These are phyloP conservation scores for Troglohyphantes excavatus DNA, from an alignment of 2,888 invertebrate genomes.

Conservation along the genomic window DNA sequence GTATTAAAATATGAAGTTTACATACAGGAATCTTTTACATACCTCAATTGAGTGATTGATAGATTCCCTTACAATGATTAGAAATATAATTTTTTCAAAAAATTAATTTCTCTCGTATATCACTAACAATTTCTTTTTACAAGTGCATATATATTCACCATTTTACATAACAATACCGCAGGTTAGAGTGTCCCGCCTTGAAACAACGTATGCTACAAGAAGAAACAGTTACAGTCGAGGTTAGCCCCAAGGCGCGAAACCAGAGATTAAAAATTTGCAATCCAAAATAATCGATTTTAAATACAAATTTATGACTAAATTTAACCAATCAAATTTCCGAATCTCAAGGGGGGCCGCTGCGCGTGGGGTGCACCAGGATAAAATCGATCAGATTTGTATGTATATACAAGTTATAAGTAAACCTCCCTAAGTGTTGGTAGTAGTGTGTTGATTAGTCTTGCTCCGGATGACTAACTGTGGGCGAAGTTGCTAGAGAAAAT, in stretches of 20 bases:
- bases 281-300: constrained; percentile 13
- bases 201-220: constrained; percentile 69
- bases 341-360: background rate
- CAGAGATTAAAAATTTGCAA: constrained; percentile 10
- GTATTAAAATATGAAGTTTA: constrained; percentile 77
- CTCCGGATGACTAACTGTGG: constrained; percentile 54
- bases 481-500: constrained; percentile 67
- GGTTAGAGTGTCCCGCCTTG: constrained; percentile 59
- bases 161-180: constrained; percentile 73
- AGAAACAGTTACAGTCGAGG: constrained; percentile 40
- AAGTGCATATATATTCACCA: constrained; percentile 72
- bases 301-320: constrained; percentile 12
- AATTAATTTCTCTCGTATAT: constrained; percentile 74
- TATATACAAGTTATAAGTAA: constrained; percentile 68
- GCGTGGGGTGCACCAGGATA: constrained; percentile 31
- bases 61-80: constrained; percentile 69
- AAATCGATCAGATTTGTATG: constrained; percentile 44
- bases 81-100: constrained; percentile 77
- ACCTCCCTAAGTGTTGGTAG: constrained; percentile 14
- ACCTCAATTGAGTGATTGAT: constrained; percentile 48
- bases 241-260: constrained; percentile 43
- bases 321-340: background rate
- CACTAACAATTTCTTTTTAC: constrained; percentile 74
- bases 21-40: constrained; percentile 54
- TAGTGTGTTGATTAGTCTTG: background rate